Evolutionary conservation across 2,888 invertebrate species (phyloP).

Genomic region (Leptinotarsa rubiginosa): DNA sequence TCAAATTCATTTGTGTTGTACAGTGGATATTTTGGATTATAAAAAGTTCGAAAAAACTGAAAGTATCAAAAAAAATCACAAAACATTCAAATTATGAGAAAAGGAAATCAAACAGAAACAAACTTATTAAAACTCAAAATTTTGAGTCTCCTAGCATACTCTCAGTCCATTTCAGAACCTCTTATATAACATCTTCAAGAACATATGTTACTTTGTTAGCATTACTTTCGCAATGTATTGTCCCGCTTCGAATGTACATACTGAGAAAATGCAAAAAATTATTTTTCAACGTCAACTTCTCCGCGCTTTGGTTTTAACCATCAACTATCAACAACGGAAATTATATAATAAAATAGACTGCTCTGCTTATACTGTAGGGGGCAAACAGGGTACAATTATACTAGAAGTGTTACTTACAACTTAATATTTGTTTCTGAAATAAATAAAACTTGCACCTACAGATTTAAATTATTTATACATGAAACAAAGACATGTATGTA

Average conservation of each 20-base stretch:
- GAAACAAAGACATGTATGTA: slow-evolving; percentile 24
- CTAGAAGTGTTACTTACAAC: slow-evolving; percentile 59
- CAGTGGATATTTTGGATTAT: slow-evolving; percentile 22
- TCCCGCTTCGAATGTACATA: slow-evolving; percentile 45
- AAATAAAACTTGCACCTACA: slow-evolving; percentile 48
- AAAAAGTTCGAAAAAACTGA: background rate
- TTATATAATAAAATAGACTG: slow-evolving; percentile 63
- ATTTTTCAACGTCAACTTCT: slow-evolving; percentile 22
- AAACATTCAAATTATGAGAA: background rate
- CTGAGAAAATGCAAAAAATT: slow-evolving; percentile 31
- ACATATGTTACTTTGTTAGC: background rate
- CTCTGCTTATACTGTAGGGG: slow-evolving; percentile 65
- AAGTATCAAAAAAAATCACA: background rate
- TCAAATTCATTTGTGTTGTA: slow-evolving; percentile 38
- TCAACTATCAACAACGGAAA: slow-evolving; percentile 56
- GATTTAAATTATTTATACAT: slow-evolving; percentile 40
- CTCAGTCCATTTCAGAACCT: background rate
- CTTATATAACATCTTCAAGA: slow-evolving; percentile 23
- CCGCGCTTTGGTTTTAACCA: slow-evolving; percentile 53
- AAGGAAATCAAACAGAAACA: background rate
- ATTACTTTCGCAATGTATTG: background rate
- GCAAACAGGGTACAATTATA: slow-evolving; percentile 51
- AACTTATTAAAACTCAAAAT: background rate
- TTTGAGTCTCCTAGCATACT: background rate
- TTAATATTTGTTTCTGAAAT: slow-evolving; percentile 49